Percentiles rank a stretch among this genome's conserved stretches.
These are phyloP conservation scores for Trichacis sp. DNA, from an alignment of 2,888 invertebrate genomes.

Conservation along the genomic window DNA sequence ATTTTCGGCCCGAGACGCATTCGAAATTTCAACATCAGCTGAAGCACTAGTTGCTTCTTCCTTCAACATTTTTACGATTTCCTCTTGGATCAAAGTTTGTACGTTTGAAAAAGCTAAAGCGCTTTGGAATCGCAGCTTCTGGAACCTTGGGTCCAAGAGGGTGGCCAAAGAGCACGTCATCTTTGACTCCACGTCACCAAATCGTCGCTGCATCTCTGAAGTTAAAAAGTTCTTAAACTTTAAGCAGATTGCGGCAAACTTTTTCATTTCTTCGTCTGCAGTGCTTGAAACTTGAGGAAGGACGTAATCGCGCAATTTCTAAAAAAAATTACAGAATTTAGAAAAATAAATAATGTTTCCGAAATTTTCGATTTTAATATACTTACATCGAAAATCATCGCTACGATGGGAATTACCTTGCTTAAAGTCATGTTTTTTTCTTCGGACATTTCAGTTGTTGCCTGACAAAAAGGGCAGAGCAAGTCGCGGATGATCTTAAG, in stretches of 20 bases:
- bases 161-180: background rate
- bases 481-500: conserved; percentile 49
- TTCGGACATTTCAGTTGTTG: conserved; percentile 51
- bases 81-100: background rate
- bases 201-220: background rate
- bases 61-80: background rate
- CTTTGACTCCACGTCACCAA: background rate
- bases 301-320: background rate
- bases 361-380: background rate
- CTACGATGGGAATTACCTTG: conserved; percentile 53
- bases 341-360: no score
- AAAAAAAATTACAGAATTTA: background rate
- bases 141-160: background rate
- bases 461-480: conserved; percentile 50
- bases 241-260: background rate
- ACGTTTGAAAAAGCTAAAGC: background rate
- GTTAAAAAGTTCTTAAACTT: background rate
- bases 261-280: no score
- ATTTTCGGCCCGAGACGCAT: background rate
- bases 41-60: no score
- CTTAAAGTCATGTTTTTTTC: conserved; percentile 53
- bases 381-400: background rate
- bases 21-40: no score
- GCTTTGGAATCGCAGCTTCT: background rate
- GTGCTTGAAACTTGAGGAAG: background rate